Percentiles rank a stretch among this genome's conserved stretches.
Evolutionary conservation across 2,888 invertebrate genomes (phyloP).

Genomic region (Nomada hirtipes): DNA sequence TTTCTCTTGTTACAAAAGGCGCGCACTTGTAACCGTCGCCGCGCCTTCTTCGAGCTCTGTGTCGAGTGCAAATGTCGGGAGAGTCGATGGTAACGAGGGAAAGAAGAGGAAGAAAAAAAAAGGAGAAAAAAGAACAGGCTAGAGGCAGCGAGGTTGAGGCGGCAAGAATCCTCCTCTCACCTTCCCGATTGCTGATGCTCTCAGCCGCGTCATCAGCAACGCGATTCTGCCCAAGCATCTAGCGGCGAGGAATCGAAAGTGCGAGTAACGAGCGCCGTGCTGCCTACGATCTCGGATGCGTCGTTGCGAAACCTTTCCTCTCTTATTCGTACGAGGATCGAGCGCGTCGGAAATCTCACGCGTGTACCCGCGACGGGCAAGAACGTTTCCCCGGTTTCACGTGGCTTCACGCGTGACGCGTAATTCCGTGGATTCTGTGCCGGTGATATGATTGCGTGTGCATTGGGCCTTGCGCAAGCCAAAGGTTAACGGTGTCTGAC

Average conservation of each 20-base stretch:
- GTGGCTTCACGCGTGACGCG: slow-evolving; percentile 3
- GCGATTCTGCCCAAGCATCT: not conserved
- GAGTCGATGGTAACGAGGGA: slow-evolving; percentile 70
- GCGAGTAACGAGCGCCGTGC: slow-evolving; percentile 10
- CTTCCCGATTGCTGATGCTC: slow-evolving; percentile 63
- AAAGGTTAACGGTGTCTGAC: slow-evolving; percentile 41
- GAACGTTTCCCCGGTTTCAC: no score
- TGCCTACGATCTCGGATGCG: no score
- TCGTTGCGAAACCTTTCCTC: no score
- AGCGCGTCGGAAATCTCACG: no score
- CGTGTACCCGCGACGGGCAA: no score
- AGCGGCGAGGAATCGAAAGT: not conserved
- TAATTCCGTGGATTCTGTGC: slow-evolving; percentile 36
- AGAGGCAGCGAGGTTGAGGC: slow-evolving; percentile 19
- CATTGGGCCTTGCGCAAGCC: slow-evolving; percentile 25
- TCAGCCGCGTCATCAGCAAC: slow-evolving; percentile 63
- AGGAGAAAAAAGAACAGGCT: slow-evolving; percentile 25
- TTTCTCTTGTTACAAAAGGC: slow-evolving; percentile 62
- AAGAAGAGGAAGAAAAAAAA: slow-evolving; percentile 33
- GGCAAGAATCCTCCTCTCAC: slow-evolving; percentile 18
- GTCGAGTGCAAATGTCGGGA: slow-evolving; percentile 67
- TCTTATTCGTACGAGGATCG: no score
- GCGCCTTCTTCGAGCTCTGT: slow-evolving; percentile 49
- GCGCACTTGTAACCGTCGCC: slow-evolving; percentile 62
- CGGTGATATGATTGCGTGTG: slow-evolving; percentile 38